phyloP scores from a whole-genome alignment of 2,888 invertebrate genomes.

The Nomada ruficornis region DNA sequence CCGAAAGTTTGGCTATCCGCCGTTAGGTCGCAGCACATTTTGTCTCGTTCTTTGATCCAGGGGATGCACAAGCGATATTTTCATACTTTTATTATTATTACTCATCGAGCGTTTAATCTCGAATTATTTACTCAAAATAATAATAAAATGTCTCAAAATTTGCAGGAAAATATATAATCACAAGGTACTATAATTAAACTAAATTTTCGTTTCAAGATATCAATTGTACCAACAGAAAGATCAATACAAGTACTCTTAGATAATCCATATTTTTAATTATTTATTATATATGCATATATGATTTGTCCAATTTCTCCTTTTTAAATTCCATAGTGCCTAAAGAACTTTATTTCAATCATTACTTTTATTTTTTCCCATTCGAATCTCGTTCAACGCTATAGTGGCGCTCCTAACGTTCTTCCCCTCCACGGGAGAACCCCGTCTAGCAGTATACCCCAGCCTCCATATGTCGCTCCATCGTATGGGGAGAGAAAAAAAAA shows the following conservation, averaged over 20 bases:
- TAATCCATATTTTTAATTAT: not conserved
- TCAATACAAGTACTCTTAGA: not conserved
- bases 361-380: not conserved
- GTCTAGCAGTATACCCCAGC: slow-evolving; percentile 27
- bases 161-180: no score
- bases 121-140: not conserved
- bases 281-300: no score
- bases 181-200: no score
- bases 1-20: slow-evolving; percentile 47
- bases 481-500: slow-evolving; percentile 7
- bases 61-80: slow-evolving; percentile 23
- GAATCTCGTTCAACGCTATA: slow-evolving; percentile 9
- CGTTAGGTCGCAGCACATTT: slow-evolving; percentile 69
- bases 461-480: slow-evolving; percentile 46
- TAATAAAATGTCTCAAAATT: not conserved
- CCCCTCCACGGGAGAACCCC: not conserved
- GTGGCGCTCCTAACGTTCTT: slow-evolving; percentile 37
- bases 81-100: not conserved
- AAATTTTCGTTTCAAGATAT: not conserved
- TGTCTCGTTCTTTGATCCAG: slow-evolving; percentile 35
- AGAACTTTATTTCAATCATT: not conserved
- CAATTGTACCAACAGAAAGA: slow-evolving; percentile 24
- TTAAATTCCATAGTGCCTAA: not conserved
- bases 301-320: not conserved
- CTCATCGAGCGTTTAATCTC: not conserved